Evolutionary conservation across 1,140 invertebrate genomes (phyloP), one percentile per base, ranked within the genome.

Genomic region (Leptoteleia sp.): DNA sequence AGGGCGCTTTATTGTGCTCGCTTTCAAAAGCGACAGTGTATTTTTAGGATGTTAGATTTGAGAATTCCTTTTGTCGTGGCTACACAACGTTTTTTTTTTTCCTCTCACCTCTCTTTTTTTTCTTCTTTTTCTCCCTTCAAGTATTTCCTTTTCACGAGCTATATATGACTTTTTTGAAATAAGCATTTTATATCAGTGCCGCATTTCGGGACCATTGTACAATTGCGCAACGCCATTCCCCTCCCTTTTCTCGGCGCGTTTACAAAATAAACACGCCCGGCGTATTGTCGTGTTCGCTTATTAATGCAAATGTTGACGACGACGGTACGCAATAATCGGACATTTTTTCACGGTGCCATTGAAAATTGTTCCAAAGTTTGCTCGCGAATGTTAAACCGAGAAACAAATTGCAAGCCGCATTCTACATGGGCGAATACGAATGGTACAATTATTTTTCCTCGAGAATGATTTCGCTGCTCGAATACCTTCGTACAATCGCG

Each of bases 381-480:
- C 40, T 29, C 16, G 70, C 42, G 27, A 71, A 61, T 55, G 50
- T 71, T 57, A 62, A 68, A 55, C 47, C 47, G 27, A 61, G 59
- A 67, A 73, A 68, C 62, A 79, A 78, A 78, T 79, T 62, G 47
- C 38, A 33, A 37, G 64, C 70, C 57, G 40, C 55, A 12, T 79
- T 79, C 76, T 76, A 67, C 71, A 81, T 76, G 61, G 62, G 2
- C 61, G 76, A 57, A 1, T 64, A 52, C 75, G 76, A 81, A 76
- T 72, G 76, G 73, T 72, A 80, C 79, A 86, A 87, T 87, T 87
- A 87, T 87, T 86, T 87, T 87, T 87, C 84, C 85, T 85, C 73
- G 70, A 86, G 83, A 87, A 62, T 82, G 84, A 84, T 80, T 87
- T 80, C 82, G 68, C 67, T 81, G 84, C 82, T 82, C 76, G 79